These are phyloP conservation scores for Ctenopoma multispine DNA, from an alignment of 2,797 vertebrate genomes.

Conservation along the genomic window DNA sequence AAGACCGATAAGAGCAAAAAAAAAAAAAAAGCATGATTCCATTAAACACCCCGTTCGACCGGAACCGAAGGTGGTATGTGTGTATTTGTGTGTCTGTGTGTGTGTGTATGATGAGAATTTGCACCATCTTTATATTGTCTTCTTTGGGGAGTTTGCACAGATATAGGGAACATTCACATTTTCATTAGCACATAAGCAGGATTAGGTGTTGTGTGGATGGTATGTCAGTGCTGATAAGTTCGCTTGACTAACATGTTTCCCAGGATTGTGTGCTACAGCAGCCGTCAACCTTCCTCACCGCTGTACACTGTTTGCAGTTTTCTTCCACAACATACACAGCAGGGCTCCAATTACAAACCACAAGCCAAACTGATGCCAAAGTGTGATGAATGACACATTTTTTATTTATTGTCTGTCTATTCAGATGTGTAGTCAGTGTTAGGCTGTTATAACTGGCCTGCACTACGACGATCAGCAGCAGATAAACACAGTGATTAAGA, in stretches of 20 bases:
- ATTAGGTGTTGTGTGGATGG: slow-evolving; percentile 66
- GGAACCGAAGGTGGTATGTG: slow-evolving; percentile 45
- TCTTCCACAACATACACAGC: not conserved
- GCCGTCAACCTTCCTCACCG: slow-evolving; percentile 30
- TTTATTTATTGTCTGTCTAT: slow-evolving; percentile 34
- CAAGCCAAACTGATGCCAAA: not conserved
- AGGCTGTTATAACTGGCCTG: slow-evolving; percentile 36
- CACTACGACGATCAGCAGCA: slow-evolving; percentile 36
- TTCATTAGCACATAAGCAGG: slow-evolving; percentile 67
- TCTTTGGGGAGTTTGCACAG: slow-evolving; percentile 51
- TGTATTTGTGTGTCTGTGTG: slow-evolving; percentile 6
- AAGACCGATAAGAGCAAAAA: slow-evolving; percentile 66
- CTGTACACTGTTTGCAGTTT: slow-evolving; percentile 4
- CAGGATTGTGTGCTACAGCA: slow-evolving; percentile 43
- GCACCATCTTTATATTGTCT: slow-evolving; percentile 61
- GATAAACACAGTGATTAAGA: slow-evolving; percentile 57
- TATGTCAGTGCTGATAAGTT: slow-evolving; percentile 66
- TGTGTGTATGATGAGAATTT: slow-evolving; percentile 18
- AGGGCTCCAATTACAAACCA: slow-evolving; percentile 19
- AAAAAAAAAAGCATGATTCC: slow-evolving; percentile 51
- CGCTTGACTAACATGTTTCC: slow-evolving; percentile 59
- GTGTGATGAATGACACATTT: slow-evolving; percentile 27
- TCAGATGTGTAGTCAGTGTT: not conserved
- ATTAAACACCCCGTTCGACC: slow-evolving; percentile 66
- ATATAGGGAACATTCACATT: slow-evolving; percentile 53